Evolutionary conservation across 2,888 invertebrate genomes (phyloP), one percentile per base, ranked within the genome.

Genomic region (Hipparchia sbordonii): DNA sequence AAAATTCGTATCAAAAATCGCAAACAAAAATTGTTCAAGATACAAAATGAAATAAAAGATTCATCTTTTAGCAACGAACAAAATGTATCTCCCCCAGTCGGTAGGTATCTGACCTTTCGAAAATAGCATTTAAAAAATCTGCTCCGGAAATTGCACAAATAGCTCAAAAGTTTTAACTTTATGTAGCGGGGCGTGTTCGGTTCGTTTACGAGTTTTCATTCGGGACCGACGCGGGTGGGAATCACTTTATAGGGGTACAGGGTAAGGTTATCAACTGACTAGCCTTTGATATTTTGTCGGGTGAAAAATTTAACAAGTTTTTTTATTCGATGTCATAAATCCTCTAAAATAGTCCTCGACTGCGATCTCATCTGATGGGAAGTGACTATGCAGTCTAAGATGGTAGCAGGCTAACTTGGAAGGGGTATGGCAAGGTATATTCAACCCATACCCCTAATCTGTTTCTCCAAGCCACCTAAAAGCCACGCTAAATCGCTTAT

Each of bases 121-220:
- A 54, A 66, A 39, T 54, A 65, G 7, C n/a, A 48, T 48, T 60
- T 52, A 39, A 65, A 57, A 71, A 63, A 45, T 59, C 13, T 67
- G 61, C 51, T 23, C 48, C 33, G 67, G 62, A 33, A 51, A 67
- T 67, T 70, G 62, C 51, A 63, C 39, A 67, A 70, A 73, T 67
- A 62, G 70, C 73, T 67, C 67, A 57, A 62, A 67, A 70, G 70
- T 70, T 73, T 70, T 51, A 67, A 70, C 33, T 70, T 73, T 67
- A 62, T 70, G n/a, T 67, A 62, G 33, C 23, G 52, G 61, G 59
- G 39, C 51, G 52, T 12, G 51, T 67, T 67, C 72, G 72, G 62
- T 59, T 51, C 66, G 73, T 67, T 62, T 48, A 54, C 51, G 60
- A 57, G 51, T 70, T 33, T 60, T 66, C 72, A 63, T 65, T 39